Evolutionary conservation across 2,113 vertebrate species (phyloP).

Genomic region (Pteropus alecto): DNA sequence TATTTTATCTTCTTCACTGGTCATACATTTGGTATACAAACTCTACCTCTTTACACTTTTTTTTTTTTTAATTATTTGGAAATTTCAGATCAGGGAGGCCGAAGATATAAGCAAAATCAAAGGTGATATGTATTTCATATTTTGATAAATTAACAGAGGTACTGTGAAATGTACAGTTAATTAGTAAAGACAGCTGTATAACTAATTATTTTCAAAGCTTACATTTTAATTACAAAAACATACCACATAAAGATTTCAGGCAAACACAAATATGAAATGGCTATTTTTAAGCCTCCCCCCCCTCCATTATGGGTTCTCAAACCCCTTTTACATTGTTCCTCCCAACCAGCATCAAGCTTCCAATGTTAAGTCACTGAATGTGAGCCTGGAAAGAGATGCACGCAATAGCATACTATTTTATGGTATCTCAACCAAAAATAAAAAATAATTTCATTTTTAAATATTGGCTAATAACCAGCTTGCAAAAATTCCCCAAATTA

Average conservation of each 20-base stretch:
- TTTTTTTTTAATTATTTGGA: background rate
- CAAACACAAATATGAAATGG: background rate
- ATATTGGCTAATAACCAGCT: background rate
- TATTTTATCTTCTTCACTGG: background rate
- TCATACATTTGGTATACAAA: background rate
- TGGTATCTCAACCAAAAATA: background rate
- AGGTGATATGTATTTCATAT: background rate
- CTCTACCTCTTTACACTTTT: background rate
- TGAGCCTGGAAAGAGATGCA: background rate
- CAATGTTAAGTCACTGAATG: background rate
- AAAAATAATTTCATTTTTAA: background rate
- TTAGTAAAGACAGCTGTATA: background rate
- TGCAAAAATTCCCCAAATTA: background rate
- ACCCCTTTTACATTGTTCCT: background rate
- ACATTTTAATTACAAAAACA: background rate
- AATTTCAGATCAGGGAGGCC: background rate
- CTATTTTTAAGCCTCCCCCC: background rate
- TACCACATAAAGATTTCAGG: background rate
- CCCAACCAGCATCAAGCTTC: background rate
- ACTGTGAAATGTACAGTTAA: background rate
- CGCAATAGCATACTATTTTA: background rate
- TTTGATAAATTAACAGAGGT: background rate
- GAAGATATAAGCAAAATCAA: slow-evolving; percentile 1
- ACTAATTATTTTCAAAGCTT: background rate
- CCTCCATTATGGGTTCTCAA: background rate